Evolutionary conservation across 2,797 vertebrate genomes (phyloP).

Genomic region (Simalia tracyae): DNA sequence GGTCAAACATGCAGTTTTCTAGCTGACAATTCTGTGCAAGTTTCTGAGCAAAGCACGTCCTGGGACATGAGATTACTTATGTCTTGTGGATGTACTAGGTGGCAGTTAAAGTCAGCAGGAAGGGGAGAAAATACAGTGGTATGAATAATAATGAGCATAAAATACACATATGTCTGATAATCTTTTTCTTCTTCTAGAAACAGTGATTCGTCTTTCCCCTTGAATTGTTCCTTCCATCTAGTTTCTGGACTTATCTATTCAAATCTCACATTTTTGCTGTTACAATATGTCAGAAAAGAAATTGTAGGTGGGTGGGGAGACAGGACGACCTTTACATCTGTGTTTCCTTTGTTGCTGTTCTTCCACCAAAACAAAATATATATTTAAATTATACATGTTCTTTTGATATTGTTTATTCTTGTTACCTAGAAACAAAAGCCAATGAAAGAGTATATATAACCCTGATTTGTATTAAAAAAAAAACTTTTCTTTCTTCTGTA

Average conservation of each 20-base stretch:
- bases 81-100: constrained; percentile 65
- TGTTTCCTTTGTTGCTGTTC: constrained; percentile 43
- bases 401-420: constrained; percentile 42
- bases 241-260: constrained; percentile 63
- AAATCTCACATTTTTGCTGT: constrained; percentile 67
- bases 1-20: not conserved
- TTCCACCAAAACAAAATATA: constrained; percentile 10
- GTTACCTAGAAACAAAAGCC: not conserved
- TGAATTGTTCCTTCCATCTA: constrained; percentile 37
- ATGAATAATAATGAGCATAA: constrained; percentile 71
- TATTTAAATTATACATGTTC: constrained; percentile 7
- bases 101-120: constrained; percentile 57
- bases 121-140: constrained; percentile 57
- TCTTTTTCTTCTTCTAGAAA: constrained; percentile 61
- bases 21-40: not conserved
- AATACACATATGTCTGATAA: constrained; percentile 67
- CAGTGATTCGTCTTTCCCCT: constrained; percentile 61
- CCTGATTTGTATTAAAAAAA: not conserved
- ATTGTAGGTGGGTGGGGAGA: not conserved
- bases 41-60: constrained; percentile 24
- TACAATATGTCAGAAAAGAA: constrained; percentile 28
- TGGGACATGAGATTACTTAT: constrained; percentile 32
- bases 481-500: not conserved
- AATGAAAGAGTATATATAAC: not conserved
- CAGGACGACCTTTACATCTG: constrained; percentile 54